phyloP scores from a whole-genome alignment of 2,797 vertebrate species.

The Spinus pinus region DNA sequence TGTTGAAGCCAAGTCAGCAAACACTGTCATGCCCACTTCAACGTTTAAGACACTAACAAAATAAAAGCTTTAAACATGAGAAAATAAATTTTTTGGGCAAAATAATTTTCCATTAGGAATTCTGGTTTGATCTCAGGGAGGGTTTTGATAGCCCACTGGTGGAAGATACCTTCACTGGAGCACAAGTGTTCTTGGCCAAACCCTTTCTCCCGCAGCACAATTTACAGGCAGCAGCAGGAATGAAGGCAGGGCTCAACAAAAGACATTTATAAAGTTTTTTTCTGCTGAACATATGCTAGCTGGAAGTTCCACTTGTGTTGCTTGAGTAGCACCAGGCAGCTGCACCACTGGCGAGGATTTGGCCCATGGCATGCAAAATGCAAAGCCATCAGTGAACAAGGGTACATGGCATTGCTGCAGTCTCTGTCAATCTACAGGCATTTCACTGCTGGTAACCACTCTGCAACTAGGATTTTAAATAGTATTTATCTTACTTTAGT shows the following conservation, averaged over 20 bases:
- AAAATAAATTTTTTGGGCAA: neutral
- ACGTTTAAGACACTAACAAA: neutral
- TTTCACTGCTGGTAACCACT: neutral
- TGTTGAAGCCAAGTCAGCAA: neutral
- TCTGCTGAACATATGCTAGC: neutral
- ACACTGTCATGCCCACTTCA: neutral
- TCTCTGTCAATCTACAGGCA: neutral
- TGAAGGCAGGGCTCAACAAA: neutral
- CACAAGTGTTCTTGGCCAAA: neutral
- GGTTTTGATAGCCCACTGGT: neutral
- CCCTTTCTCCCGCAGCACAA: neutral
- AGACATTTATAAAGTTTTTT: neutral
- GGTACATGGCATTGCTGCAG: accelerated
- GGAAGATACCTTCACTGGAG: accelerated
- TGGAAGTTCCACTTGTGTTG: neutral
- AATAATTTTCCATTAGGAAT: neutral
- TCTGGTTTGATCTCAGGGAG: neutral
- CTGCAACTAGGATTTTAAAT: neutral
- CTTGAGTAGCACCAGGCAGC: neutral
- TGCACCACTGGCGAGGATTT: neutral
- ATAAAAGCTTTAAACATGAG: neutral
- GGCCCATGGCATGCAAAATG: neutral
- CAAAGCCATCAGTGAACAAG: neutral
- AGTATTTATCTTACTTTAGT: neutral
- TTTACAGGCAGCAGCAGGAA: neutral